A percentile compares a stretch with the other conserved stretches of the same genome.
These are phyloP conservation scores for Podocnemis expansa DNA, from an alignment of 2,113 vertebrate species.

Conservation along the genomic window DNA sequence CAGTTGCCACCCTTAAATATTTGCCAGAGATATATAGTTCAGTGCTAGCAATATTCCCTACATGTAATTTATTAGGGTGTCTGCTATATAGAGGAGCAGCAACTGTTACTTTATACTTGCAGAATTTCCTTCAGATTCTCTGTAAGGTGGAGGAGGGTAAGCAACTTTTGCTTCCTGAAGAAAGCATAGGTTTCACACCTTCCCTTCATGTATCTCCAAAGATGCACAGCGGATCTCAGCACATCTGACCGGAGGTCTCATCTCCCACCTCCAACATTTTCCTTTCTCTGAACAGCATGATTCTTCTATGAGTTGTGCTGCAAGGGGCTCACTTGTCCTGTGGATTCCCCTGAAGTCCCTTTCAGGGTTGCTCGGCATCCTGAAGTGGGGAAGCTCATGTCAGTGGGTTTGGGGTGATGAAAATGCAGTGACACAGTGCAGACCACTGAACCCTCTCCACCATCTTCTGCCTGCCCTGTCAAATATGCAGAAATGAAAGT, in stretches of 20 bases:
- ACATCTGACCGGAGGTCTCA: not conserved
- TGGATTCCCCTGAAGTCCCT: not conserved
- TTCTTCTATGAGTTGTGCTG: not conserved
- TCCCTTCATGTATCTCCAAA: not conserved
- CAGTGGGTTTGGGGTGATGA: not conserved
- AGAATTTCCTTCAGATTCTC: constrained; percentile 27
- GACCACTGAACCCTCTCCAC: not conserved
- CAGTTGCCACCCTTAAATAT: constrained; percentile 25
- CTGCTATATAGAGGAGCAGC: constrained; percentile 37
- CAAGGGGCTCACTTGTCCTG: not conserved
- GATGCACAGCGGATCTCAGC: accelerated
- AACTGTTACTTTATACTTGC: not conserved
- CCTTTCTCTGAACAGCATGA: not conserved
- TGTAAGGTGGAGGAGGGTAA: not conserved
- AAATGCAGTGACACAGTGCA: not conserved
- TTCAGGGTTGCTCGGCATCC: not conserved
- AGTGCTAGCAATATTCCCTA: constrained; percentile 25
- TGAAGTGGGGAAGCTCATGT: accelerated
- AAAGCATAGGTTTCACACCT: not conserved
- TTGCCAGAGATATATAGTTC: constrained; percentile 42
- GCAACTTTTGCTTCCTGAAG: not conserved
- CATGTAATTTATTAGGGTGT: constrained; percentile 61
- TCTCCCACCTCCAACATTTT: not conserved
- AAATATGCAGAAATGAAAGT: not conserved
- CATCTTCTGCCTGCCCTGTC: not conserved